Percentiles rank a stretch among this genome's conserved stretches.
phyloP scores from a whole-genome alignment of 2,113 vertebrate species.

The Sorex araneus region DNA sequence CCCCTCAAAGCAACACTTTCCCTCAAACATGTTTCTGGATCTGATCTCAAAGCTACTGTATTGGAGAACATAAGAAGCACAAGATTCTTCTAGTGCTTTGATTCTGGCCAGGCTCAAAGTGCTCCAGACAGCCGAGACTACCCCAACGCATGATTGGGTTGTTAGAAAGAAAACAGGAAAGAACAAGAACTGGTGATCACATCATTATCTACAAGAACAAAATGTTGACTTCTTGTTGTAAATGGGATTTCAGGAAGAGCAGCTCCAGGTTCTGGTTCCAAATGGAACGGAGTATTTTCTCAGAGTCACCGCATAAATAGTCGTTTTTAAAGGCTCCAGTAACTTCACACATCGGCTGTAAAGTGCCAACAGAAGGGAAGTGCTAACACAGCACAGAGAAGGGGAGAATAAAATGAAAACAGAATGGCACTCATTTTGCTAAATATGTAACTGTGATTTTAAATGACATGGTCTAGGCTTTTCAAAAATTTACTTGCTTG shows the following conservation, averaged over 20 bases:
- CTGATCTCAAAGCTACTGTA: slow-evolving; percentile 43
- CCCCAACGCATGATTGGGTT: slow-evolving; percentile 5
- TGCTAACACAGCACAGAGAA: neutral
- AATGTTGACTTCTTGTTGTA: slow-evolving; percentile 54
- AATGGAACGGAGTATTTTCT: neutral
- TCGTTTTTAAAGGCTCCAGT: slow-evolving; percentile 15
- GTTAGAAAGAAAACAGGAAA: slow-evolving; percentile 67
- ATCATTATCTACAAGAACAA: slow-evolving; percentile 35
- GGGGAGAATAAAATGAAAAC: slow-evolving; percentile 15
- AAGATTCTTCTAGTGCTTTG: neutral
- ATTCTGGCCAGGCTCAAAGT: slow-evolving; percentile 54
- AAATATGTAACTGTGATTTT: slow-evolving; percentile 21
- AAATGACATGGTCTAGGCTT: neutral
- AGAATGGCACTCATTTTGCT: neutral
- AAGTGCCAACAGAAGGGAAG: neutral
- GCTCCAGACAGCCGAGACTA: slow-evolving; percentile 25
- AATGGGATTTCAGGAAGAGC: slow-evolving; percentile 30
- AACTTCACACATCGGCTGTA: neutral
- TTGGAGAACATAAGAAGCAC: slow-evolving; percentile 61
- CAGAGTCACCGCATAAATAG: neutral
- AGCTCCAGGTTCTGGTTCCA: neutral
- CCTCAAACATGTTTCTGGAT: slow-evolving; percentile 7
- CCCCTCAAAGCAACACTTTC: neutral
- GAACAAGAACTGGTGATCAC: slow-evolving; percentile 15
- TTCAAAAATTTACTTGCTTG: slow-evolving; percentile 6